A percentile compares a stretch with the other conserved stretches of the same genome.
Conservation (phyloP, 2,888 invertebrate genomes). For the Strigamia crassipes region DNA sequence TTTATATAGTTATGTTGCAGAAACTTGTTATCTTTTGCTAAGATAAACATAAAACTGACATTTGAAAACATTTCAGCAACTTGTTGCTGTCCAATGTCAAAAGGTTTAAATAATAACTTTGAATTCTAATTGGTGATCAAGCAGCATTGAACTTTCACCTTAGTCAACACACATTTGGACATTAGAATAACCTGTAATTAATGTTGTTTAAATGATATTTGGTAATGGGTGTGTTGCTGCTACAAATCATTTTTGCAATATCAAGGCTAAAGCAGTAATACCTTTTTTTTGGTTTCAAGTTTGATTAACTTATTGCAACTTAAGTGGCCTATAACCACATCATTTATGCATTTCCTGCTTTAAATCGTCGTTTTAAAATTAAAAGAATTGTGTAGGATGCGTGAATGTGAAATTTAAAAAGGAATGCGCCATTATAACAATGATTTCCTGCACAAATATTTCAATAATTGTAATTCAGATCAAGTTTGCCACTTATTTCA, state of each 20-base stretch:
- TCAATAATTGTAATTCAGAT: neutral
- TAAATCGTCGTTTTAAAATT: neutral
- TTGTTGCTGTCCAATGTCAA: neutral
- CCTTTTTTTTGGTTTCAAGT: neutral
- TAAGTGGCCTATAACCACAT: neutral
- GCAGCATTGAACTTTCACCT: constrained; percentile 13
- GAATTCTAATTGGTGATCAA: constrained; percentile 6
- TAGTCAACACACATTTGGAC: neutral
- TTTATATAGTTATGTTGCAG: too few species aligned
- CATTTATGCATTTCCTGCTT: constrained; percentile 17
- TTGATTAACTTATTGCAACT: neutral
- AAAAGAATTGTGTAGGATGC: neutral
- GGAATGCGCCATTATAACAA: neutral
- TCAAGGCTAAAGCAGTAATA: neutral
- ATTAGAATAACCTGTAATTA: neutral
- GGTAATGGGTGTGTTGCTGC: neutral
- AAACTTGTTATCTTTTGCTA: too few species aligned
- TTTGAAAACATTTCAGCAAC: too few species aligned
- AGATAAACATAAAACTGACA: too few species aligned
- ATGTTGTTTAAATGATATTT: neutral
- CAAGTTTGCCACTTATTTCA: too few species aligned
- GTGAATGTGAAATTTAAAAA: neutral
- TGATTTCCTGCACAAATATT: neutral
- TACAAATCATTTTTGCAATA: constrained; percentile 16
- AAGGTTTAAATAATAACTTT: constrained; percentile 4